phyloP scores from a whole-genome alignment of 2,888 invertebrate genomes.

The Synergus laeviventris region DNA sequence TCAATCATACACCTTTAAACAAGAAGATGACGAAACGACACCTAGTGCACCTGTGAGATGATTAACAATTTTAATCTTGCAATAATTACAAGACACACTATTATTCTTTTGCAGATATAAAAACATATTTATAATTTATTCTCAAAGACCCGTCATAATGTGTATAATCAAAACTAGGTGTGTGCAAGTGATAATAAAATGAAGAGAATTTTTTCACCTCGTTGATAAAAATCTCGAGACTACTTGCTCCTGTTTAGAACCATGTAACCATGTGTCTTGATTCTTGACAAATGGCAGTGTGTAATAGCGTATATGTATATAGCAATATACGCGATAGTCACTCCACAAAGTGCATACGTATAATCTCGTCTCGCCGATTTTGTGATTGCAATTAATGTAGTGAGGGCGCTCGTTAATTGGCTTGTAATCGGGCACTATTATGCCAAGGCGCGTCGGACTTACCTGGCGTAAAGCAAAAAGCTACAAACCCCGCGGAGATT shows the following conservation, averaged over 20 bases:
- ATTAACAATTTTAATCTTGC: not conserved
- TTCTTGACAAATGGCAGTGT: slow-evolving; percentile 56
- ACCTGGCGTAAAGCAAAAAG: slow-evolving; percentile 55
- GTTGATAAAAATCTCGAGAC: slow-evolving; percentile 42
- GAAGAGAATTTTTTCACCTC: not conserved
- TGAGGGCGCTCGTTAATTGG: slow-evolving; percentile 62
- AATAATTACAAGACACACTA: not conserved
- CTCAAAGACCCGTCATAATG: too few relatives aligned
- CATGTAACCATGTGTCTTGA: too few relatives aligned
- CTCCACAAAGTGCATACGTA: slow-evolving; percentile 33
- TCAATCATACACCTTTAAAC: too few relatives aligned
- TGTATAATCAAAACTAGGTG: not conserved
- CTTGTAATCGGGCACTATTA: slow-evolving; percentile 61
- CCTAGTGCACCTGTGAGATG: too few relatives aligned
- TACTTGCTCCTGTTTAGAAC: slow-evolving; percentile 43
- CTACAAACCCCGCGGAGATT: slow-evolving; percentile 58
- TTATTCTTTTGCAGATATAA: too few relatives aligned
- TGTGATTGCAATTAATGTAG: slow-evolving; percentile 64
- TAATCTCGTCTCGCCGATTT: slow-evolving; percentile 53
- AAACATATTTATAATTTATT: too few relatives aligned
- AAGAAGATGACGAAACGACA: too few relatives aligned
- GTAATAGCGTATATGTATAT: slow-evolving; percentile 50
- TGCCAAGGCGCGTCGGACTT: slow-evolving; percentile 54
- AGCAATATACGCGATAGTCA: slow-evolving; percentile 6
- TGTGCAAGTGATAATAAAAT: too few relatives aligned